Conservation (phyloP, 2,113 vertebrate species). For the Typhlomys cinereus region DNA sequence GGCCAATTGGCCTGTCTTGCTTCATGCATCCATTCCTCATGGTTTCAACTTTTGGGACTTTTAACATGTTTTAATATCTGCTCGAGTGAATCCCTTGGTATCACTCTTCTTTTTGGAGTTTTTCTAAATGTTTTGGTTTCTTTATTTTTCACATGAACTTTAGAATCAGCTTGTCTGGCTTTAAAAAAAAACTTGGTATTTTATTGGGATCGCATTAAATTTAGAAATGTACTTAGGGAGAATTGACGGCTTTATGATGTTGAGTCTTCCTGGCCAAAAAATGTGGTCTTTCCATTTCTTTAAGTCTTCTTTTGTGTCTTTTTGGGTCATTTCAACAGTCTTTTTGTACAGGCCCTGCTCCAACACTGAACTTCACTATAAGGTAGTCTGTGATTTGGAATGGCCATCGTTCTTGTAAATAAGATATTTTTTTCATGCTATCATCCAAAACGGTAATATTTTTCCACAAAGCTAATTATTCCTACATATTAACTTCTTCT, state of each 20-base stretch:
- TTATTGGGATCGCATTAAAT: constrained; percentile 67
- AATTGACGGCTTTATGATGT: constrained; percentile 67
- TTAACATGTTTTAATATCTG: constrained; percentile 54
- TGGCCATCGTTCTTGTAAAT: not conserved
- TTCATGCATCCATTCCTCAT: constrained; percentile 9
- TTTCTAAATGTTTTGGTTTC: constrained; percentile 58
- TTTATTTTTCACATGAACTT: constrained; percentile 70
- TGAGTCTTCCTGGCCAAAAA: constrained; percentile 60
- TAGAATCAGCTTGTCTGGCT: constrained; percentile 52
- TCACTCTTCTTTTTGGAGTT: constrained; percentile 51
- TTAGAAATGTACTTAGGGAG: constrained; percentile 61
- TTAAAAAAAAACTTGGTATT: constrained; percentile 52
- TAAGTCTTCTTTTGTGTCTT: constrained; percentile 7
- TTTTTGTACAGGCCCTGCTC: not conserved
- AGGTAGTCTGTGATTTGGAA: not conserved
- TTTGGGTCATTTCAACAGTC: not conserved
- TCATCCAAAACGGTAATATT: not conserved
- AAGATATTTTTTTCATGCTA: not conserved
- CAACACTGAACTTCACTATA: not conserved
- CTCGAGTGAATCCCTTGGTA: constrained; percentile 37
- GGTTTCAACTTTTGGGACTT: constrained; percentile 58
- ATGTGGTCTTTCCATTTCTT: constrained; percentile 42
- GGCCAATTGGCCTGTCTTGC: not conserved
- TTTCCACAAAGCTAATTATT: not conserved
- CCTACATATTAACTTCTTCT: not conserved